Evolutionary conservation across 2,113 vertebrate species (phyloP).

Genomic region (Rattus norvegicus): GRCr8 NC_086024.1:131195501-131196000

Average conservation of each 20-base stretch:
- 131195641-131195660: not conserved
- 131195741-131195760: not conserved
- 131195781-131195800: not conserved
- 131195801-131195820: too few species aligned
- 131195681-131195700: constrained; percentile 39
- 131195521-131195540: not conserved
- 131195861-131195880: rapidly evolving
- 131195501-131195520: not conserved
- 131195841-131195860: too few species aligned
- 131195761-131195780: not conserved
- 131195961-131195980: not conserved
- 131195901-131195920: not conserved
- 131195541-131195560: not conserved
- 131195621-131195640: not conserved
- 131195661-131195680: not conserved
- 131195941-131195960: not conserved
- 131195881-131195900: not conserved
- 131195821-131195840: not conserved
- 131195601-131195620: not conserved
- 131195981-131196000: constrained; percentile 1
- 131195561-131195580: not conserved
- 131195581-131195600: too few species aligned
- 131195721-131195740: not conserved
- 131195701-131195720: not conserved
- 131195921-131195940: not conserved